Evolutionary conservation across 1,140 invertebrate species (phyloP).

Genomic region (Drosophila obscura): DNA sequence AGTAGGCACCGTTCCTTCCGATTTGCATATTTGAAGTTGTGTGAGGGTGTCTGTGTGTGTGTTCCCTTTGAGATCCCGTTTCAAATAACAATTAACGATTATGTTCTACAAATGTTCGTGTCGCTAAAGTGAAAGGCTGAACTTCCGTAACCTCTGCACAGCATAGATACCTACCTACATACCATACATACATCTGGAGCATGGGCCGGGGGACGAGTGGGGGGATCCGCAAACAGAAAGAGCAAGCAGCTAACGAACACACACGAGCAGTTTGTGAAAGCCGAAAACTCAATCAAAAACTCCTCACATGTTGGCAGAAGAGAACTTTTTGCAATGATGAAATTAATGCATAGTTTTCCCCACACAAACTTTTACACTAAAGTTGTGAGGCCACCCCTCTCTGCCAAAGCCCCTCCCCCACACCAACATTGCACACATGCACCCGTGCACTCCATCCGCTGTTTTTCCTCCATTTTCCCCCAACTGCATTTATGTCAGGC

Average conservation of each 20-base stretch:
- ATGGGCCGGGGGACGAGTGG: no score
- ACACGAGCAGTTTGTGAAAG: constrained; percentile 25
- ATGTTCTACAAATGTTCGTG: no score
- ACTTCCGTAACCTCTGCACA: no score
- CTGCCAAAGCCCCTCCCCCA: no score
- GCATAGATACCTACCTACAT: no score
- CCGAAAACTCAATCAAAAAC: constrained; percentile 75
- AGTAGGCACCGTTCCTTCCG: no score
- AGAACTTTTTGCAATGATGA: constrained; percentile 65
- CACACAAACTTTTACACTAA: constrained; percentile 22
- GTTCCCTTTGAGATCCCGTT: no score
- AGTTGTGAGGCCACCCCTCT: neutral
- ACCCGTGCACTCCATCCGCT: neutral
- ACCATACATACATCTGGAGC: neutral
- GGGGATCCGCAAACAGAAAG: constrained; percentile 15
- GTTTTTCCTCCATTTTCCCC: neutral
- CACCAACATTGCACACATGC: no score
- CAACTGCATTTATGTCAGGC: neutral
- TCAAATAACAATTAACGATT: no score
- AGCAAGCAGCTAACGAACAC: constrained; percentile 25
- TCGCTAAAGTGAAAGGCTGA: no score
- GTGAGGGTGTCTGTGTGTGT: no score
- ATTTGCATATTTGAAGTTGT: no score
- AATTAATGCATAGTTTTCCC: constrained; percentile 63
- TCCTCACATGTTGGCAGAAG: constrained; percentile 56